Conservation (phyloP, 2,797 vertebrate species). For the Rachycentron canadum region DNA sequence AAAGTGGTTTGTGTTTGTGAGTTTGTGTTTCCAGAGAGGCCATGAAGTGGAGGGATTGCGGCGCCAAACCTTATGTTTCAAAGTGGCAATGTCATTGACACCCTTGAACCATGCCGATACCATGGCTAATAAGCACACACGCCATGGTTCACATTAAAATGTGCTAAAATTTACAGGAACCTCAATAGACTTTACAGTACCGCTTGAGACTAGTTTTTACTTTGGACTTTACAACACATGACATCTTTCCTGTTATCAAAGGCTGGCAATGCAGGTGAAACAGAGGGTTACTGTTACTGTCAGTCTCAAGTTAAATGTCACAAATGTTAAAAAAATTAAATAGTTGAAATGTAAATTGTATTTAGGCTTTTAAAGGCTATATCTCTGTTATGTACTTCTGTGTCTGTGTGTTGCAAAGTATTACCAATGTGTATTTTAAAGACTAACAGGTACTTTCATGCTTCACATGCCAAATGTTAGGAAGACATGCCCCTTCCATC, state of each 20-base stretch:
- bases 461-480: neutral
- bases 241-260: constrained; percentile 7
- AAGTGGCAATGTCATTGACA: neutral
- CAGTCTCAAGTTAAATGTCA: neutral
- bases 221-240: neutral
- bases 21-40: constrained; percentile 41
- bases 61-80: constrained; percentile 48
- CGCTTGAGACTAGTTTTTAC: constrained; percentile 5
- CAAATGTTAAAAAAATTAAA: neutral
- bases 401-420: neutral
- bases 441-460: neutral
- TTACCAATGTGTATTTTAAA: neutral
- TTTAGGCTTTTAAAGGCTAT: neutral
- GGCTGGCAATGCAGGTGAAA: constrained; percentile 13
- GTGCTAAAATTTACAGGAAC: neutral
- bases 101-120: too few relatives aligned
- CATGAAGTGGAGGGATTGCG: constrained; percentile 25
- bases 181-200: neutral
- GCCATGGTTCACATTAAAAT: constrained; percentile 1
- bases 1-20: constrained; percentile 55
- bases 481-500: neutral
- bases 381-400: neutral
- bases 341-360: constrained; percentile 7
- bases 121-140: neutral
- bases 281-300: neutral